A percentile compares a stretch with the other conserved stretches of the same genome.
Evolutionary conservation across 2,113 vertebrate genomes (phyloP).

Genomic region (Thalassoma bifasciatum): DNA sequence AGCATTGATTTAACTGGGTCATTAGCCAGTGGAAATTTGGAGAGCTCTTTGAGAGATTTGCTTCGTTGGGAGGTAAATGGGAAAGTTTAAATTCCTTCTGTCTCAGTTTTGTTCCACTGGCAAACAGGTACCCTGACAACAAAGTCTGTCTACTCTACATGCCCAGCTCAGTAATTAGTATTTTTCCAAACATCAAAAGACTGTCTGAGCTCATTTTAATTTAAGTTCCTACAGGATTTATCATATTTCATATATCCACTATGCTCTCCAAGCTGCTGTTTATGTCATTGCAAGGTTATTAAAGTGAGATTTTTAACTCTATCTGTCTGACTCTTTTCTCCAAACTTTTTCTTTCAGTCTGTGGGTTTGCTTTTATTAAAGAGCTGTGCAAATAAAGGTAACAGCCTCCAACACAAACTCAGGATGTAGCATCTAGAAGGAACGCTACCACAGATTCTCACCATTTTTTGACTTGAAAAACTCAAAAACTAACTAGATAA

Average conservation of each 20-base stretch:
- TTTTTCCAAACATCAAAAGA: conserved; percentile 9
- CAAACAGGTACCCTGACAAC: conserved; percentile 41
- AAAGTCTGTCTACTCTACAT: not conserved
- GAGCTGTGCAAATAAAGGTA: too few relatives aligned
- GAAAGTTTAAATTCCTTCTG: conserved; percentile 32
- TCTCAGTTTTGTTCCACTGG: conserved; percentile 36
- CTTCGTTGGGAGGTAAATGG: conserved; percentile 26
- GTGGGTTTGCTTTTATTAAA: too few relatives aligned
- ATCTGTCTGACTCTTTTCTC: not conserved
- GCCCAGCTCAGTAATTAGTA: not conserved
- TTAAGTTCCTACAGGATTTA: not conserved
- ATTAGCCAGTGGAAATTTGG: conserved; percentile 46
- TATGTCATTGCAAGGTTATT: not conserved
- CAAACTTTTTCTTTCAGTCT: not conserved
- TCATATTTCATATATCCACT: not conserved
- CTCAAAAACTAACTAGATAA: too few relatives aligned
- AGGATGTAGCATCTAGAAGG: too few relatives aligned
- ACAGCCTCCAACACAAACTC: too few relatives aligned
- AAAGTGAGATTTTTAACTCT: not conserved
- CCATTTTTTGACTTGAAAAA: too few relatives aligned
- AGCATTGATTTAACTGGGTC: conserved; percentile 11
- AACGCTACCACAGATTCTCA: too few relatives aligned
- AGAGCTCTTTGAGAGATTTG: conserved; percentile 24
- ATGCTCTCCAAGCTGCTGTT: not conserved
- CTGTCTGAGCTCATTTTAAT: not conserved